A percentile compares a stretch with the other conserved stretches of the same genome.
Conservation (phyloP, 1,140 invertebrate genomes). For the Neodiprion pinetum region DNA sequence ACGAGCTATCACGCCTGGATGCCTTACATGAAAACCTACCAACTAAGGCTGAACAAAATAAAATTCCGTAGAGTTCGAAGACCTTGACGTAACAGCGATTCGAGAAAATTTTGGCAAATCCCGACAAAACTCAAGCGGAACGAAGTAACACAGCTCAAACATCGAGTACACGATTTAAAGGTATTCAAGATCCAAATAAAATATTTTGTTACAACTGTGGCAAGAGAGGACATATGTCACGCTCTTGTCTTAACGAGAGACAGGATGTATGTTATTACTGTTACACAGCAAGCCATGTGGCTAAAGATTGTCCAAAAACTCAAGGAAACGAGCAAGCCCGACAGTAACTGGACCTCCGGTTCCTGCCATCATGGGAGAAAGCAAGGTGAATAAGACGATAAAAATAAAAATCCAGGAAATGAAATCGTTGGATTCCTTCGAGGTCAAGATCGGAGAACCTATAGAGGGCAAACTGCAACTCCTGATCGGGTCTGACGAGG, state of each 20-base stretch:
- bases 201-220: constrained; percentile 23
- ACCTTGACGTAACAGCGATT: constrained; percentile 5
- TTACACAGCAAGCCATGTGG: constrained; percentile 18
- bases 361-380: constrained; percentile 10
- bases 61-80: not conserved
- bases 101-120: not conserved
- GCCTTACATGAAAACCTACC: too few relatives aligned
- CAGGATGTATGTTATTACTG: constrained; percentile 20
- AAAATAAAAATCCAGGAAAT: not conserved
- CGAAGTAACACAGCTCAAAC: not conserved
- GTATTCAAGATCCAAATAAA: constrained; percentile 5
- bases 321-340: constrained; percentile 22
- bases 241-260: constrained; percentile 15
- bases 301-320: constrained; percentile 18
- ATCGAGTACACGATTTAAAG: not conserved
- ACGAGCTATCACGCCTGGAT: too few relatives aligned
- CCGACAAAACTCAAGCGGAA: not conserved
- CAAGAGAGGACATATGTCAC: constrained; percentile 9
- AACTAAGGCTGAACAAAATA: not conserved
- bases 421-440: too few relatives aligned
- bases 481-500: too few relatives aligned
- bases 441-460: too few relatives aligned
- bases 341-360: constrained; percentile 11
- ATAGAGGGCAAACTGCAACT: too few relatives aligned
- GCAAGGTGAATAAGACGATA: not conserved